Base-by-base conservation (phyloP, 53 echinoderm and acorn worm species). In the Antedon mediterranea region DNA sequence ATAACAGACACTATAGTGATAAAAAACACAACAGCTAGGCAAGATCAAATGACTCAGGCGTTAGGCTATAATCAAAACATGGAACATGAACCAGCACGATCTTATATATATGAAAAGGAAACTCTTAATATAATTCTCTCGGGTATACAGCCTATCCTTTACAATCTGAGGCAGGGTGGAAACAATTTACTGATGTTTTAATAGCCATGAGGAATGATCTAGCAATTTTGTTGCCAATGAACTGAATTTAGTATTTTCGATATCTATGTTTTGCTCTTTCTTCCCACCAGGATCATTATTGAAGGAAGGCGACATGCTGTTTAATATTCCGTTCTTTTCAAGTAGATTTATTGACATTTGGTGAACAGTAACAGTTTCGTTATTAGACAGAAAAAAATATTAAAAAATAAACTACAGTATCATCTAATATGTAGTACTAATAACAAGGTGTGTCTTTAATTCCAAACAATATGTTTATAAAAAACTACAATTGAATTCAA, bases 181-280 rank as follows among this genome's bases (percentile, higher is more conserved):
- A 57, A 57, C 23, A 57, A 57, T 57, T 57, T 26, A 57, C 15
- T 18, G 57, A 57, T 57, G 57, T 57, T 57, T 57, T 57, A 57
- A 57, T 57, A 57, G 57, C 57, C 57, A 57, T 57, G 57, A 57
- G 57, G 57, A 57, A 57, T 57, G 57, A 57, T 57, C 57, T 57
- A 57, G 57, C 57, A 57, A 57, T 57, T 57, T 57, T 57, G 14
- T 57, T 57, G 57, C 57, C 15, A 57, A 57, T 18, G 57, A 37
- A 15, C 57, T 57, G 23, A 57, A 57, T 57, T 57, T 57, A 13
- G 57, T 57, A 18, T 57, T 57, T 26, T 3, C 23, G 57, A 23
- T 57, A 57, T 18, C 57, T 18, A 57, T 57, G 57, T 57, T 57
- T 57, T 13, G 13, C 57, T 57, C 20, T 57, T 57, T 15, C 57